Evolutionary conservation across 2,888 invertebrate species (phyloP).

Genomic region (Pristionchus maxplancki): DNA sequence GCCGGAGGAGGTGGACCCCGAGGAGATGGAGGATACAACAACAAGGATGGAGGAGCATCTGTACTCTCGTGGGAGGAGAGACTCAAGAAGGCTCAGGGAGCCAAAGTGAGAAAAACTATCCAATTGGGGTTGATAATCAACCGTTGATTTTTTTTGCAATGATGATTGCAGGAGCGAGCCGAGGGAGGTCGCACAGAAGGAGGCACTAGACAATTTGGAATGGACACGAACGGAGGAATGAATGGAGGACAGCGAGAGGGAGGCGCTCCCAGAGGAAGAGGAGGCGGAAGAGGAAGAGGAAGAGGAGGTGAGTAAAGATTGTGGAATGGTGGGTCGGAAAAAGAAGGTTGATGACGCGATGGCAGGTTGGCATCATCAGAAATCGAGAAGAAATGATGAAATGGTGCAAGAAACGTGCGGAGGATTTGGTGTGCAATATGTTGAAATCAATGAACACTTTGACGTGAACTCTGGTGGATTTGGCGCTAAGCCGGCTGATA

Average conservation of each 20-base stretch:
- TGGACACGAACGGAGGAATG: not conserved
- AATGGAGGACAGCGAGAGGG: conserved; percentile 24
- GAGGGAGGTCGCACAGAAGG: conserved; percentile 18
- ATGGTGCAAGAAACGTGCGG: not conserved
- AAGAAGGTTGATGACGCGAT: not conserved
- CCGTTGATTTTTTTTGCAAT: no score
- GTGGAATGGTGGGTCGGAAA: not conserved
- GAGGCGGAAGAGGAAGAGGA: conserved; percentile 33
- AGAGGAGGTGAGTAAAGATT: not conserved
- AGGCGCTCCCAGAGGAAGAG: conserved; percentile 29
- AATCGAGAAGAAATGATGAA: not conserved
- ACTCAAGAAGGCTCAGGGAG: conserved; percentile 58
- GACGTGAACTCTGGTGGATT: not conserved
- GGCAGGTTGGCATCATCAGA: not conserved
- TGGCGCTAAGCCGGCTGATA: not conserved
- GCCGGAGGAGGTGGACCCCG: not conserved
- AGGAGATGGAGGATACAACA: not conserved
- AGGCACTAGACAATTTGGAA: not conserved
- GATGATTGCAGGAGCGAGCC: conserved; percentile 28
- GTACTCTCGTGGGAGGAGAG: conserved; percentile 66
- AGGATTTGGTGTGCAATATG: conserved; percentile 30
- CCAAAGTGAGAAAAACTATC: conserved; percentile 49
- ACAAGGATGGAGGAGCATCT: not conserved
- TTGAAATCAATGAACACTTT: not conserved
- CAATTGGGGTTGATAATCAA: no score